Evolutionary conservation across 2,888 invertebrate genomes (phyloP), one percentile per base, ranked within the genome.

Genomic region (Acanthopleura granulata): DNA sequence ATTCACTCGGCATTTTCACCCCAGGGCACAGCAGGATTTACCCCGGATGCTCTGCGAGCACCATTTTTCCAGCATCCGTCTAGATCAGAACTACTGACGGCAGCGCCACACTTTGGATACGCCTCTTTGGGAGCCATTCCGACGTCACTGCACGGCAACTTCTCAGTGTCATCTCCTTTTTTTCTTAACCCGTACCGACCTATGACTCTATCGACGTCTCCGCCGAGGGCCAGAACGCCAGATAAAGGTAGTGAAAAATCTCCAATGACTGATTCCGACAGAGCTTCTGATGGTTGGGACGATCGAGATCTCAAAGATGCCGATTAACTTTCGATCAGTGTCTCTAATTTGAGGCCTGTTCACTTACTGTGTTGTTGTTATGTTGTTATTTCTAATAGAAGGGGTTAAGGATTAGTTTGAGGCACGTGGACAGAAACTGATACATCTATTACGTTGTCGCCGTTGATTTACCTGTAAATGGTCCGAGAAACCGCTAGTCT

Each of bases 1-100:
- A 81, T 89, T 49, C 87, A 88, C 76, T 85, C 87, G n/a, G 85
- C 89, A 66, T 88, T 88, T 79, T 81, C 83, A 25, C 83, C 87
- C 18, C 83, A 84, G 50, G 16, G 25, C 29, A 75, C 85, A 11
- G 75, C 84, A 27, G 78, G 81, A 57, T 80, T 83, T 76, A 76
- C 83, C 25, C 62, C 78, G 22, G 78, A 80, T 40, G 72, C 76
- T 16, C 66, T 77, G 30, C 51, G 76, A 29, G 61, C 72, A 22
- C 76, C 78, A n/a, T 66, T 79, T 40, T 73, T 79, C 29, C 75
- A 75, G 18, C 77, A 76, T 61, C 80, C 76, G 40, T 61, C 74
- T 69, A 62, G 82, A 57, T 22, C 57, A 57, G 77, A 77, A 27
- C 72, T 78, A 22, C 76, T 77, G 18, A 73, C 78, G 49, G 72